Conservation (phyloP, 2,888 invertebrate species). For the Bimastos eiseni region DNA sequence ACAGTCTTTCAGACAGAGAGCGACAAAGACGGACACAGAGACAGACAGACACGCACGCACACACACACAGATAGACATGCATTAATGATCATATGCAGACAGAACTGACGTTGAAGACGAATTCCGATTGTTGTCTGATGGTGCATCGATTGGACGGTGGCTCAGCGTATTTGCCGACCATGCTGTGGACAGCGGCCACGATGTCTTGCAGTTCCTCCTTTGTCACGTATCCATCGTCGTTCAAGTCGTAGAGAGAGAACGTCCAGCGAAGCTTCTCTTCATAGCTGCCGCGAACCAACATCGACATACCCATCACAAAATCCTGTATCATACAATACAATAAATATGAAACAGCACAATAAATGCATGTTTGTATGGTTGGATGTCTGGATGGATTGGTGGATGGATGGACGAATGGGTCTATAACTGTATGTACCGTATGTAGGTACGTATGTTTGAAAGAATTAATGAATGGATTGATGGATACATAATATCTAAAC, state of each 20-base stretch:
- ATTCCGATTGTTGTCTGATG: neutral
- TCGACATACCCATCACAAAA: slow-evolving; percentile 88
- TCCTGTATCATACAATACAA: slow-evolving; percentile 69
- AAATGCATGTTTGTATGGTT: too few relatives aligned
- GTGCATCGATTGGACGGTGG: slow-evolving; percentile 62
- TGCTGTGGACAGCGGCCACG: slow-evolving; percentile 88
- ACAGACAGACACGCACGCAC: neutral
- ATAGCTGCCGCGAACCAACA: slow-evolving; percentile 84
- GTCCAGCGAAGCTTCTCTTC: slow-evolving; percentile 95
- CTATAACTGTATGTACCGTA: too few relatives aligned
- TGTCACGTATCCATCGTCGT: slow-evolving; percentile 86
- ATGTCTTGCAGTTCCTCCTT: slow-evolving; percentile 91
- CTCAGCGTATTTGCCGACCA: slow-evolving; percentile 88
- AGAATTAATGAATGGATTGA: too few relatives aligned
- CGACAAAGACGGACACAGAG: neutral
- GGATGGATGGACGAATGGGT: too few relatives aligned
- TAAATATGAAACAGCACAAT: neutral
- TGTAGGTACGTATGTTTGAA: too few relatives aligned
- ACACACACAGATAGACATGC: neutral
- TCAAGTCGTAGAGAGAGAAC: slow-evolving; percentile 91
- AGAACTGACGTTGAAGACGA: neutral
- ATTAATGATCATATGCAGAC: neutral
- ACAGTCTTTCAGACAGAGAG: too few relatives aligned
- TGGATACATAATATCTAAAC: too few relatives aligned
- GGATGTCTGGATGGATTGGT: too few relatives aligned